Evolutionary conservation across 2,797 vertebrate genomes (phyloP).

Genomic region (Staurois parvus): DNA sequence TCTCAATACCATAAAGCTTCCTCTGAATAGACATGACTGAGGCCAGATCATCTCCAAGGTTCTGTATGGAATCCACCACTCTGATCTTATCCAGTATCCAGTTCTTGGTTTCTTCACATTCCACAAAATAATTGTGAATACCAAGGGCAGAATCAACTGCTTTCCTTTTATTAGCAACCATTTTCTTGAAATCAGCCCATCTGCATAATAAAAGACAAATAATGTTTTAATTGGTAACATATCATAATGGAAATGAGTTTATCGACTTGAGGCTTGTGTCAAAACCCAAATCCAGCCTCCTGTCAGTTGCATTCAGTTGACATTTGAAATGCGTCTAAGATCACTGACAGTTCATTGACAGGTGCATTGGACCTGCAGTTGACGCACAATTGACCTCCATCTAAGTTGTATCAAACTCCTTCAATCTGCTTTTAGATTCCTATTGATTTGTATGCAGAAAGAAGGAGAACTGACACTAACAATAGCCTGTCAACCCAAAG

Average conservation of each 20-base stretch:
- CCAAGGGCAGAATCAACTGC: conserved; percentile 87
- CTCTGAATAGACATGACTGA: conserved; percentile 94
- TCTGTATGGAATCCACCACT: conserved; percentile 89
- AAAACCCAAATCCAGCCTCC: not conserved
- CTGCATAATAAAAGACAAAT: conserved; percentile 69
- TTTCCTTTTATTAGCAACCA: conserved; percentile 83
- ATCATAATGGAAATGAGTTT: not conserved
- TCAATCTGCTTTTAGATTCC: too few species aligned
- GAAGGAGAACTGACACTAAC: too few species aligned
- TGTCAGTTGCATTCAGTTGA: not conserved
- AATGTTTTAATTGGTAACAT: not conserved
- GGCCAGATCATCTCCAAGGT: conserved; percentile 88
- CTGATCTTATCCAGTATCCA: conserved; percentile 92
- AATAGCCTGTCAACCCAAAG: too few species aligned
- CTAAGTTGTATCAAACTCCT: too few species aligned
- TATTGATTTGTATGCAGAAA: too few species aligned
- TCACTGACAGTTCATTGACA: too few species aligned
- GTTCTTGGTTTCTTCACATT: conserved; percentile 89
- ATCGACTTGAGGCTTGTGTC: not conserved
- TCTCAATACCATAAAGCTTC: conserved; percentile 92
- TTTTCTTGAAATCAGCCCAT: conserved; percentile 88
- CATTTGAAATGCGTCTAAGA: not conserved
- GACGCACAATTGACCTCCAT: too few species aligned
- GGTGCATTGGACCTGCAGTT: too few species aligned
- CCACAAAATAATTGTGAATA: conserved; percentile 90